These are phyloP conservation scores for Cantharis flavilabris DNA, from an alignment of 2,888 invertebrate species.

Conservation along the genomic window DNA sequence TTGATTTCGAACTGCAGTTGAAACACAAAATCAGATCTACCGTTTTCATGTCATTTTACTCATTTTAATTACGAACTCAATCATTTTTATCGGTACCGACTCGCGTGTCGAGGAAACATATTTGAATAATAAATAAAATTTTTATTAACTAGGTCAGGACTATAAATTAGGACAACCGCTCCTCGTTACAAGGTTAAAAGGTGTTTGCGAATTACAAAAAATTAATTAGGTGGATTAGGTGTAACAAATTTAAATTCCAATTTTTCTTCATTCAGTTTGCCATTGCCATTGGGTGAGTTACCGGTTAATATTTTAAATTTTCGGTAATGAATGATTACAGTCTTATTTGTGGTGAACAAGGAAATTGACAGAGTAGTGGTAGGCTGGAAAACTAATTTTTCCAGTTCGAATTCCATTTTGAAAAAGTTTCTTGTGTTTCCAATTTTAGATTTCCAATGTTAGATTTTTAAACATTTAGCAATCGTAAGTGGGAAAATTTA, in stretches of 20 bases:
- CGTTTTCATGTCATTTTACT: background rate
- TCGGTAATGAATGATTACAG: too few relatives aligned
- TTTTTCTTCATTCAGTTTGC: background rate
- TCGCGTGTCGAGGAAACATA: slow-evolving; percentile 5
- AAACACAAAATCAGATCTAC: background rate
- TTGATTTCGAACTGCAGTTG: background rate
- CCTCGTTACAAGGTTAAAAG: background rate
- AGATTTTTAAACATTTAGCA: too few relatives aligned
- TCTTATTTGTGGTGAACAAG: too few relatives aligned
- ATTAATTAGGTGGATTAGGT: background rate
- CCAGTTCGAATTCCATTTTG: too few relatives aligned
- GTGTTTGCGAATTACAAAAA: background rate
- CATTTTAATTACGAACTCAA: background rate
- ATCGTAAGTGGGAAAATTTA: too few relatives aligned
- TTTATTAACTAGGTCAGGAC: slow-evolving; percentile 12
- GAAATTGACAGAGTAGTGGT: too few relatives aligned
- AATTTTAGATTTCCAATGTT: too few relatives aligned
- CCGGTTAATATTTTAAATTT: too few relatives aligned
- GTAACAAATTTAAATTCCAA: background rate
- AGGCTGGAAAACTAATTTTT: too few relatives aligned
- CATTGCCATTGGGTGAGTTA: too few relatives aligned
- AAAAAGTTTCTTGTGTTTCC: too few relatives aligned
- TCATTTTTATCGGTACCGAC: background rate
- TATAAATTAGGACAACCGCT: slow-evolving; percentile 17
- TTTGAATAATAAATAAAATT: slow-evolving; percentile 1